Evolutionary conservation across 2,888 invertebrate genomes (phyloP), one percentile per base, ranked within the genome.

Genomic region (Andricus curvator): DNA sequence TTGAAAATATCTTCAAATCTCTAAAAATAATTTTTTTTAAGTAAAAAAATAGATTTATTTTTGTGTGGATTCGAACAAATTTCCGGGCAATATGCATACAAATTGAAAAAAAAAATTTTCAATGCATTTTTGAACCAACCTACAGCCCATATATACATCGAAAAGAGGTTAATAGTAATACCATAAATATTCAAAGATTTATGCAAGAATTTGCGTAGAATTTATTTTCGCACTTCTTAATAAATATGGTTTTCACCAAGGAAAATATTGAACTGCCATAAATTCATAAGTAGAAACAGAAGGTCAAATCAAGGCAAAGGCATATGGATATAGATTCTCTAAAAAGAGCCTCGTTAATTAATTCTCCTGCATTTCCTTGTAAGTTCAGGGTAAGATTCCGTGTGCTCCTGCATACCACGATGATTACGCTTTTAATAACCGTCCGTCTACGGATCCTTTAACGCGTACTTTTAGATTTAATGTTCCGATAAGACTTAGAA

Each of bases 271-370:
- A 62, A 62, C 25, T 15, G 1, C 29, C 62, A 62, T 62, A 62
- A 62, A 29, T 29, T 62, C 22, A 3, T 9, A 22, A 62, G 62
- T 11, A 62, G 62, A 62, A 62, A 62, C 25, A 62, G 62, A 62
- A 62, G 29, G 17, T 66, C 29, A 66, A 66, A 66, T 29, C 37
- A 33, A 37, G 20, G 8, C 15, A 29, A 33, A 66, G n/a, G 17
- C 17, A 11, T 20, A 37, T 66, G 37, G 17, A 66, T 66, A 37
- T 13, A 41, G 67, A 80, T 83, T 82, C 83, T 84, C 78, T 78
- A 81, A 82, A 84, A 84, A 80, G 68, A 83, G 81, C 62, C 78
- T 78, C 68, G 83, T 77, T 83, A 84, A 84, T 84, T 84, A 83
- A 84, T 82, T 84, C 81, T 82, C 78, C 79, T 76, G 80, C 65